phyloP scores from a whole-genome alignment of 1,140 invertebrate genomes.

The Drosophila sp. region DNA sequence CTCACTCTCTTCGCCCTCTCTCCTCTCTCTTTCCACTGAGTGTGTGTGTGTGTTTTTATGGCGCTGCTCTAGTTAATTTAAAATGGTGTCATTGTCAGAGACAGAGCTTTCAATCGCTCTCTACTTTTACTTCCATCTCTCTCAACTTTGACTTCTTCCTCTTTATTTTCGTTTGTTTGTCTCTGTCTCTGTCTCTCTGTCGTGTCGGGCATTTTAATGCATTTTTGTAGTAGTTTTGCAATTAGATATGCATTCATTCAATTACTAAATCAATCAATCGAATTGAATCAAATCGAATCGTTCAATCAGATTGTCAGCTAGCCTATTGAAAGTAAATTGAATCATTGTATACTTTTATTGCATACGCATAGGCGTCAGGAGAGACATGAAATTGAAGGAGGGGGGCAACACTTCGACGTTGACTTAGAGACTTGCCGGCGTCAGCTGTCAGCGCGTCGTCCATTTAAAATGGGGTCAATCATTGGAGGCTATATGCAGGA shows the following conservation, averaged over 20 bases:
- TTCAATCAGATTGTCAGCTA: constrained; percentile 7
- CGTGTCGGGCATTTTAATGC: constrained; percentile 26
- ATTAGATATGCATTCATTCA: constrained; percentile 27
- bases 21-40: background rate
- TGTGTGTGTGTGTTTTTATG: constrained; percentile 18
- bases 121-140: background rate
- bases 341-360: constrained; percentile 23
- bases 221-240: constrained; percentile 7
- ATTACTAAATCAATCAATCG: constrained; percentile 15
- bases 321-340: constrained; percentile 22
- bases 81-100: constrained; percentile 75
- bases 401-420: background rate
- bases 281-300: constrained; percentile 8
- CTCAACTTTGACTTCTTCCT: background rate
- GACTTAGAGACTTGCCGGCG: constrained; percentile 34
- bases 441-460: constrained; percentile 26
- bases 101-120: constrained; percentile 21
- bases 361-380: constrained; percentile 34
- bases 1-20: background rate
- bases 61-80: constrained; percentile 65
- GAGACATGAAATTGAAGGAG: background rate
- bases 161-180: background rate
- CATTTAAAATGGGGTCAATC: constrained; percentile 46
- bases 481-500: constrained; percentile 23
- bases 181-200: background rate